A percentile compares a stretch with the other conserved stretches of the same genome.
Evolutionary conservation across 2,888 invertebrate genomes (phyloP).

Genomic region (Baronia brevicornis): DNA sequence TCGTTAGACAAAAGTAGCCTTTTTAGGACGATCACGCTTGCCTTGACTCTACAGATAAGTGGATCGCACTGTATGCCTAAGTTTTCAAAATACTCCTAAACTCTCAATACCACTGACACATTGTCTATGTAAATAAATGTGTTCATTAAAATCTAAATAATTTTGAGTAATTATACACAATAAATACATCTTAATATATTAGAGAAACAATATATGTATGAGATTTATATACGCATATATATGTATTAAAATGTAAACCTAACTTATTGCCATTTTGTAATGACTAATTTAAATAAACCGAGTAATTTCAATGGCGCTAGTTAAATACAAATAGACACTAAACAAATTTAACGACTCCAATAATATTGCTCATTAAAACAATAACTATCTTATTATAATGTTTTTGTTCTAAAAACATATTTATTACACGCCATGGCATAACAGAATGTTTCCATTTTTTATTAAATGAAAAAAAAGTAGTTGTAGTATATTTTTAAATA

Average conservation of each 20-base stretch:
- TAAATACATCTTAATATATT: constrained; percentile 10
- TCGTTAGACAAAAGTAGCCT: too few relatives aligned
- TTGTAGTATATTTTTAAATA: too few relatives aligned
- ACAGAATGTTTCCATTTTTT: too few relatives aligned
- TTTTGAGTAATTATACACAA: constrained; percentile 6
- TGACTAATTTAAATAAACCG: constrained; percentile 1
- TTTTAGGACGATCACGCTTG: too few relatives aligned
- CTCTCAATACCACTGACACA: too few relatives aligned
- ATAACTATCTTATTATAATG: constrained; percentile 25
- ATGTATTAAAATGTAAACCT: constrained; percentile 1
- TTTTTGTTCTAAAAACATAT: constrained; percentile 10
- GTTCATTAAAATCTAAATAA: too few relatives aligned
- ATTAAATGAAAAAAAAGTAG: too few relatives aligned
- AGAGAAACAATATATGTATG: constrained; percentile 9
- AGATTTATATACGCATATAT: constrained; percentile 13
- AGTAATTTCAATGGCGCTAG: constrained; percentile 3
- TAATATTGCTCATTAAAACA: constrained; percentile 46
- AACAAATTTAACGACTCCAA: constrained; percentile 32
- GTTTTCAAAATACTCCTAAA: constrained; percentile 2
- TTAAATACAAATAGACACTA: constrained; percentile 6
- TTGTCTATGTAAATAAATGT: too few relatives aligned
- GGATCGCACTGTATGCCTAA: too few relatives aligned
- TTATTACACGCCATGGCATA: not conserved
- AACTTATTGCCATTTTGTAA: not conserved
- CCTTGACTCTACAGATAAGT: too few relatives aligned